A percentile compares a stretch with the other conserved stretches of the same genome.
phyloP scores from a whole-genome alignment of 2,888 invertebrate species.

The Anarsia innoxiella region DNA sequence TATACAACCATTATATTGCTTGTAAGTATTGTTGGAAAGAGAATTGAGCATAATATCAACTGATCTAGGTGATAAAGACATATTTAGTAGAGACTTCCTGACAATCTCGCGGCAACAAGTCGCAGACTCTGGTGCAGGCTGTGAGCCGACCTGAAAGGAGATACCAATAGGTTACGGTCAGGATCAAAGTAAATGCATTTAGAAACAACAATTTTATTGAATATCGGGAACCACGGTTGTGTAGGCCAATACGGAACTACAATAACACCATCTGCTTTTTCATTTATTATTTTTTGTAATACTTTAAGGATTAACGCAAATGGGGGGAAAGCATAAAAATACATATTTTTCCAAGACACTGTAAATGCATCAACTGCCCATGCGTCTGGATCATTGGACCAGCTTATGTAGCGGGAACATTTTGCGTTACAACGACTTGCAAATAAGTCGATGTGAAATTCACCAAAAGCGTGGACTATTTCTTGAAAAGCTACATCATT shows the following conservation, averaged over 20 bases:
- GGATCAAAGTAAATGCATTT: neutral
- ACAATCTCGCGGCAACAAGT: slow-evolving; percentile 5
- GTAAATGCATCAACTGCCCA: slow-evolving; percentile 14
- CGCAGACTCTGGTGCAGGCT: slow-evolving; percentile 10
- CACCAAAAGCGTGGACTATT: neutral
- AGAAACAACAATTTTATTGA: slow-evolving; percentile 1
- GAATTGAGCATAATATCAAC: neutral
- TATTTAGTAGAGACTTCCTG: neutral
- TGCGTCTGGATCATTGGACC: slow-evolving; percentile 12
- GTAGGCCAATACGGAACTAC: slow-evolving; percentile 15
- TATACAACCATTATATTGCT: no score
- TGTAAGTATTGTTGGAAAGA: no score
- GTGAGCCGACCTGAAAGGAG: neutral
- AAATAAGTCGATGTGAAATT: slow-evolving; percentile 13
- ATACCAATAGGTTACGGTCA: neutral
- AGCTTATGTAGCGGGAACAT: slow-evolving; percentile 10
- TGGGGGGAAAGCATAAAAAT: slow-evolving; percentile 17
- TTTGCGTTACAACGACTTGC: slow-evolving; percentile 12
- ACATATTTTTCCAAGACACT: slow-evolving; percentile 5
- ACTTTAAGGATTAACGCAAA: slow-evolving; percentile 11
- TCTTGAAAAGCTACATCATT: neutral
- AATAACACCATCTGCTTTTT: slow-evolving; percentile 12
- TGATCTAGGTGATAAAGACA: neutral
- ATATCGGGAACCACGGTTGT: slow-evolving; percentile 12
- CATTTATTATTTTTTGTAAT: slow-evolving; percentile 12